Conservation (phyloP, 2,888 invertebrate genomes). For the Agriopis leucophaearia region DNA sequence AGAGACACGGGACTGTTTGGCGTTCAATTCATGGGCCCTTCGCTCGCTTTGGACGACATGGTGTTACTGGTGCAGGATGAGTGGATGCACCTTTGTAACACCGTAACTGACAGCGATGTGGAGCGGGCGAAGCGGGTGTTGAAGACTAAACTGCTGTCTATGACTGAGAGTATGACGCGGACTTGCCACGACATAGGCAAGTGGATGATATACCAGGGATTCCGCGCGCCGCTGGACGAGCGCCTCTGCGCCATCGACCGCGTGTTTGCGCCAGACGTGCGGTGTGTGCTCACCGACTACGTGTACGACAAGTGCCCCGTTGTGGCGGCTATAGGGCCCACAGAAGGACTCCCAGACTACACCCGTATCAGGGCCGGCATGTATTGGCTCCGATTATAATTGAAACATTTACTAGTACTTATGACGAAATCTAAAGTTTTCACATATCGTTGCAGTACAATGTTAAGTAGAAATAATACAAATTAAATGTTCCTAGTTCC, state of each 20-base stretch:
- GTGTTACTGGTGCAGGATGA: conserved; percentile 90
- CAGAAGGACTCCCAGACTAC: conserved; percentile 95
- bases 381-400: conserved; percentile 90
- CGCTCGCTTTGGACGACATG: conserved; percentile 89
- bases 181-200: conserved; percentile 98
- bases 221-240: conserved; percentile 94
- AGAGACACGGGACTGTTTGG: conserved; percentile 99
- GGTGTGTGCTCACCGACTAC: conserved; percentile 91
- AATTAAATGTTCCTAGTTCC: no score
- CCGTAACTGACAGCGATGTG: conserved; percentile 94
- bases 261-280: conserved; percentile 90
- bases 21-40: conserved; percentile 92
- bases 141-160: conserved; percentile 95
- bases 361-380: conserved; percentile 91
- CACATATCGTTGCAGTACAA: no score
- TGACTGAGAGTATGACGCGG: conserved; percentile 94
- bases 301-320: conserved; percentile 97
- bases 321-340: conserved; percentile 95
- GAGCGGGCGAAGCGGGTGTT: conserved; percentile 95
- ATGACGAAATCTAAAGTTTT: no score
- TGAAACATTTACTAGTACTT: neutral
- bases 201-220: conserved; percentile 96
- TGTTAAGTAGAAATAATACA: no score
- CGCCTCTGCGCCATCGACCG: conserved; percentile 94
- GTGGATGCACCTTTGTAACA: conserved; percentile 94